These are phyloP conservation scores for Lamellibrachia luymesi DNA, from an alignment of 1,140 invertebrate genomes.

Conservation along the genomic window DNA sequence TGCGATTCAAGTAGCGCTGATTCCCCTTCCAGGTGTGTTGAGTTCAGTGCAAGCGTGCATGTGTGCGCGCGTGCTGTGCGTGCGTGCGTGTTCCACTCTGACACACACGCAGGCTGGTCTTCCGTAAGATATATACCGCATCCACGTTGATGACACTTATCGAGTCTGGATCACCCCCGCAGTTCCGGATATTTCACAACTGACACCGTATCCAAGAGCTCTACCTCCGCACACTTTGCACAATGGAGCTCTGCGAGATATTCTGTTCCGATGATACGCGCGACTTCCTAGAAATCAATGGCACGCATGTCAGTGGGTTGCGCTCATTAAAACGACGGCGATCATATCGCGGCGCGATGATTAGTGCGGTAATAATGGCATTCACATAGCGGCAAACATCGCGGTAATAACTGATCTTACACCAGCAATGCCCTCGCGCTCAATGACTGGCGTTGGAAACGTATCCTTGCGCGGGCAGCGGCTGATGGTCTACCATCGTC, in stretches of 20 bases:
- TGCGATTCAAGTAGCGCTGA: background rate
- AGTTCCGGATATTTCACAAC: background rate
- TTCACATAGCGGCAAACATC: background rate
- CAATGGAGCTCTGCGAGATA: background rate
- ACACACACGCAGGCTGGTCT: background rate
- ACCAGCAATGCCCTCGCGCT: background rate
- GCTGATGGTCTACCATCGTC: background rate
- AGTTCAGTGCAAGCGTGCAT: background rate
- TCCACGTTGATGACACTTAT: background rate
- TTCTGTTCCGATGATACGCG: background rate
- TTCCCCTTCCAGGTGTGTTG: background rate
- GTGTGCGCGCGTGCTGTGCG: too few species aligned
- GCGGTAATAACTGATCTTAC: background rate
- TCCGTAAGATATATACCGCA: background rate
- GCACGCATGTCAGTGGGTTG: background rate
- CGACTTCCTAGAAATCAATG: background rate
- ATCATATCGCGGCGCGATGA: background rate
- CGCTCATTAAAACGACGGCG: background rate
- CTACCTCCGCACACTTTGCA: background rate
- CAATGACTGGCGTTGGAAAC: background rate
- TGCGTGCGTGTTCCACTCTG: background rate
- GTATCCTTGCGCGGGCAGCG: background rate
- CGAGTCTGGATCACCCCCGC: background rate
- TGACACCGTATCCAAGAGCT: background rate
- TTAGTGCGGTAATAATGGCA: background rate